Evolutionary conservation across 2,797 vertebrate species (phyloP).

Genomic region (Selene dorsalis): DNA sequence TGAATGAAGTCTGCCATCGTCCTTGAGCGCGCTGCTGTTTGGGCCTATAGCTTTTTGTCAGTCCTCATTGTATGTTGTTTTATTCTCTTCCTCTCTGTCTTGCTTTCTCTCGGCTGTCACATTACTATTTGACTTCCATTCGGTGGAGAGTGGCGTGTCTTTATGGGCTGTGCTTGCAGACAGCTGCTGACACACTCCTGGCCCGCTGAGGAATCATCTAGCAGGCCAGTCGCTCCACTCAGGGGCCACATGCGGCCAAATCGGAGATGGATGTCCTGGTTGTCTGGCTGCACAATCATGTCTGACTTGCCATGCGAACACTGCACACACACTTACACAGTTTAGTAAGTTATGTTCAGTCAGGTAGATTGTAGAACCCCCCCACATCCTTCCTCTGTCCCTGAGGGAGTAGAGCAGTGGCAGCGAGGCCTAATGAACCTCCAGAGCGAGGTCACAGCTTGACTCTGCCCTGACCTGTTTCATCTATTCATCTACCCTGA

Average conservation of each 20-base stretch:
- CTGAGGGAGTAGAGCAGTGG: slow-evolving; percentile 29
- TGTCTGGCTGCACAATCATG: slow-evolving; percentile 32
- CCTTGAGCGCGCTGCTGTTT: slow-evolving; percentile 61
- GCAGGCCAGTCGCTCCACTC: slow-evolving; percentile 31
- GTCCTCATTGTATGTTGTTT: slow-evolving; percentile 33
- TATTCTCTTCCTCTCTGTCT: slow-evolving; percentile 3
- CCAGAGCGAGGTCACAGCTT: slow-evolving; percentile 29
- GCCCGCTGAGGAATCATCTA: slow-evolving; percentile 58
- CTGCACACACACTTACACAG: slow-evolving; percentile 30
- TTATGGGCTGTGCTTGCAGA: slow-evolving; percentile 53
- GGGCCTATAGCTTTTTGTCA: slow-evolving; percentile 49
- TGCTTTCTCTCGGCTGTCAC: slow-evolving; percentile 35
- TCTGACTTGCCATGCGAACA: slow-evolving; percentile 35
- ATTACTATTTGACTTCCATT: slow-evolving; percentile 63
- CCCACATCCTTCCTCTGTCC: background rate
- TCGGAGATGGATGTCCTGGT: slow-evolving; percentile 52
- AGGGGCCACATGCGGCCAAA: slow-evolving; percentile 27
- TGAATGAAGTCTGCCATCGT: slow-evolving; percentile 52
- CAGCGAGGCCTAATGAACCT: slow-evolving; percentile 37
- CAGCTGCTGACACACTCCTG: slow-evolving; percentile 63
- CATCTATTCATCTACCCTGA: slow-evolving; percentile 17
- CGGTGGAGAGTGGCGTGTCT: slow-evolving; percentile 54
- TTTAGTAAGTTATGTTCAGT: slow-evolving; percentile 55
- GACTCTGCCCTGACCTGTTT: slow-evolving; percentile 34
- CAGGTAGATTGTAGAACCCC: slow-evolving; percentile 51